Evolutionary conservation across 2,888 invertebrate species (phyloP).

Genomic region (Deroplatys truncata): DNA sequence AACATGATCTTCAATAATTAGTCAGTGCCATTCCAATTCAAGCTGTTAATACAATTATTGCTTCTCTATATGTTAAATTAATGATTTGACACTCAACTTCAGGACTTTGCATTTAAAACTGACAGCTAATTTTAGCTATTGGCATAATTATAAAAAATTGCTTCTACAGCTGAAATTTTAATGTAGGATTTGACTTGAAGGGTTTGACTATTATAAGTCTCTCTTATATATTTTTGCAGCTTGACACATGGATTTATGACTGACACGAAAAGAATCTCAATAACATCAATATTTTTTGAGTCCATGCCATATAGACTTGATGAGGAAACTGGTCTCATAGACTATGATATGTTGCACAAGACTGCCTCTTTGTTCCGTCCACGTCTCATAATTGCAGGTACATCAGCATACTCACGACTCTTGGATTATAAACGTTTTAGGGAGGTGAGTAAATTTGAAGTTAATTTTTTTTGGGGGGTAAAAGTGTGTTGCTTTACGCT

Average conservation of each 20-base stretch:
- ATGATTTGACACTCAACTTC: background rate
- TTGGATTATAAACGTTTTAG: constrained; percentile 51
- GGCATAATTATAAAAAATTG: background rate
- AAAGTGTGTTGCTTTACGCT: too few species aligned
- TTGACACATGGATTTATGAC: constrained; percentile 51
- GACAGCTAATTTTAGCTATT: background rate
- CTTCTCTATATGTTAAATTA: background rate
- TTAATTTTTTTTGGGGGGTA: background rate
- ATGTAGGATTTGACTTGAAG: too few species aligned
- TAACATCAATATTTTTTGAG: constrained; percentile 57
- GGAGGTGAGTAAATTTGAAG: constrained; percentile 36
- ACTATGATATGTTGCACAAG: constrained; percentile 51
- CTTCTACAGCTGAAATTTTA: too few species aligned
- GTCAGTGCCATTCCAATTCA: background rate
- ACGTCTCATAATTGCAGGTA: constrained; percentile 54
- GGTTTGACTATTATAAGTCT: too few species aligned
- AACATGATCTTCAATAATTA: background rate
- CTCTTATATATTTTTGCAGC: constrained; percentile 26
- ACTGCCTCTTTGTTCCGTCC: constrained; percentile 53
- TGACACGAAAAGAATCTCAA: constrained; percentile 52
- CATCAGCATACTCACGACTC: constrained; percentile 47
- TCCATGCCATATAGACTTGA: constrained; percentile 56
- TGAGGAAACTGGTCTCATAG: constrained; percentile 51
- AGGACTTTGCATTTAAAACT: background rate
- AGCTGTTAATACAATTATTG: background rate